These are phyloP conservation scores for Dascyllus trimaculatus DNA, from an alignment of 2,113 vertebrate species.

Conservation along the genomic window DNA sequence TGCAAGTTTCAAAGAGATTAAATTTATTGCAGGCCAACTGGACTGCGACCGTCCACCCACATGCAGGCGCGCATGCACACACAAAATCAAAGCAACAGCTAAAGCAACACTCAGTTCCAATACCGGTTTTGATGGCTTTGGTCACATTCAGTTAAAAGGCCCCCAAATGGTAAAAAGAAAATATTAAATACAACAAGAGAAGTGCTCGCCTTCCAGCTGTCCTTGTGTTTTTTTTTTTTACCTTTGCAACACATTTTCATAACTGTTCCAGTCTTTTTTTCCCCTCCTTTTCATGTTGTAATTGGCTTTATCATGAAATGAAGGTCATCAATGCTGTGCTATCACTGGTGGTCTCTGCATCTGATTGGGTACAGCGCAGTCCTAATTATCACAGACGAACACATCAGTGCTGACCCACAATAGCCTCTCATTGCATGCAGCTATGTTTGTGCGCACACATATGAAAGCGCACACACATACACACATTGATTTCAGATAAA, in stretches of 20 bases:
- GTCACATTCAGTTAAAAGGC: slow-evolving; percentile 26
- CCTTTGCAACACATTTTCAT: slow-evolving; percentile 14
- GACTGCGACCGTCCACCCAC: slow-evolving; percentile 20
- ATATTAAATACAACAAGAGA: slow-evolving; percentile 25
- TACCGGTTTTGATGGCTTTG: slow-evolving; percentile 33
- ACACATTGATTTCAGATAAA: slow-evolving; percentile 65
- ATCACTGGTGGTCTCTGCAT: slow-evolving; percentile 50
- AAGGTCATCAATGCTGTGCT: slow-evolving; percentile 75
- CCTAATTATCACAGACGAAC: slow-evolving; percentile 80
- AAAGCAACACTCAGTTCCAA: slow-evolving; percentile 1
- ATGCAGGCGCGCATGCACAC: background rate
- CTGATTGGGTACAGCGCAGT: slow-evolving; percentile 54
- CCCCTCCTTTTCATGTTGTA: slow-evolving; percentile 61
- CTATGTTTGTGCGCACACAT: slow-evolving; percentile 22
- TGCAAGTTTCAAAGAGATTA: slow-evolving; percentile 23
- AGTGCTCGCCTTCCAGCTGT: background rate
- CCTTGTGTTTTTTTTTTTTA: slow-evolving; percentile 29
- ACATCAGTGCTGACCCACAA: slow-evolving; percentile 51
- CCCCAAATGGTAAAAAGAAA: slow-evolving; percentile 38
- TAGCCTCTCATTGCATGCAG: slow-evolving; percentile 34
- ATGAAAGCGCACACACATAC: slow-evolving; percentile 4
- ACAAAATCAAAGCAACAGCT: slow-evolving; percentile 19
- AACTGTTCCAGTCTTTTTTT: slow-evolving; percentile 17
- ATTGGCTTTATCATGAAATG: slow-evolving; percentile 78
- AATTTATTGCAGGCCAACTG: slow-evolving; percentile 17